Conservation (phyloP, 2,797 vertebrate species). For the Melanotaenia boesemani region DNA sequence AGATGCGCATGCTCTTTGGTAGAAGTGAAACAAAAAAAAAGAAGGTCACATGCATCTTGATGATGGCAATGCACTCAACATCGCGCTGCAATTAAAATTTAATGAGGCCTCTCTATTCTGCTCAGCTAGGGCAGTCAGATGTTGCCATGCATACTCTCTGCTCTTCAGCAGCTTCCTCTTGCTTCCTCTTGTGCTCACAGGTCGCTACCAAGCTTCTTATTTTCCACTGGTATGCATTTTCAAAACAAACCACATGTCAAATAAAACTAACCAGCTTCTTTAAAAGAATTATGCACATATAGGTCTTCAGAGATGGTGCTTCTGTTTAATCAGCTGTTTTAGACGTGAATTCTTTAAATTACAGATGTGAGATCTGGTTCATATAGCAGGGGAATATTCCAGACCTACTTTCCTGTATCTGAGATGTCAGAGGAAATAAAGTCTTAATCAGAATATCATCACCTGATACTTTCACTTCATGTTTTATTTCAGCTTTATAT, state of each 20-base stretch:
- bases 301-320: constrained; percentile 19
- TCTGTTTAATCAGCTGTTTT: constrained; percentile 17
- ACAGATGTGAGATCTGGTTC: constrained; percentile 27
- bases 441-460: constrained; percentile 12
- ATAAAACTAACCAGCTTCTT: constrained; percentile 19
- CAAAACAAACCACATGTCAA: constrained; percentile 41
- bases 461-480: not conserved
- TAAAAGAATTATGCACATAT: constrained; percentile 13
- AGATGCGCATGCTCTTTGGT: constrained; percentile 30
- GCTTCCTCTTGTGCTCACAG: constrained; percentile 19
- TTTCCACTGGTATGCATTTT: constrained; percentile 31
- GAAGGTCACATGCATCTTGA: constrained; percentile 73
- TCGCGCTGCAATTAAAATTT: constrained; percentile 81
- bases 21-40: constrained; percentile 52
- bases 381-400: constrained; percentile 13
- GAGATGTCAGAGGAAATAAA: constrained; percentile 17
- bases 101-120: constrained; percentile 76
- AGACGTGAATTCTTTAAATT: constrained; percentile 28
- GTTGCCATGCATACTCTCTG: constrained; percentile 51
- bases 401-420: constrained; percentile 5
- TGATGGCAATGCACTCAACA: constrained; percentile 72
- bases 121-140: constrained; percentile 65
- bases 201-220: constrained; percentile 27
- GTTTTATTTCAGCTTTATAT: not conserved
- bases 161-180: constrained; percentile 41